A percentile compares a stretch with the other conserved stretches of the same genome.
phyloP scores from a whole-genome alignment of 2,888 invertebrate genomes.

The Polydrusus pterygomalis region DNA sequence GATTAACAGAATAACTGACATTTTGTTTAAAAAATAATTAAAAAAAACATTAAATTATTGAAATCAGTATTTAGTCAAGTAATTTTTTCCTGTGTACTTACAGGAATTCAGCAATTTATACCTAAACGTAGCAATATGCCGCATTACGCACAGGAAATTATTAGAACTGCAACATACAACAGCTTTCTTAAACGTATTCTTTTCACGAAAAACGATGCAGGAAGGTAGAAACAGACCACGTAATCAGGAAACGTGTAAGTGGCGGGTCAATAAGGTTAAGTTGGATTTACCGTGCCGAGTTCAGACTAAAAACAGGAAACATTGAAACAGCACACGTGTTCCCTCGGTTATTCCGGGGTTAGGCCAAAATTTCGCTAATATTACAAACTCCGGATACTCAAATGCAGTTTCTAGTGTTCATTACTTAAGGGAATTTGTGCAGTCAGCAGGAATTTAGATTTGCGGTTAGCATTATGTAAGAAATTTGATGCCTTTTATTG shows the following conservation, averaged over 20 bases:
- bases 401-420: constrained; percentile 11
- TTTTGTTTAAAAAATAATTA: no score
- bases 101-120: background rate
- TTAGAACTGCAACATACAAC: constrained; percentile 16
- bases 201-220: constrained; percentile 32
- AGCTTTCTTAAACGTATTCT: constrained; percentile 21
- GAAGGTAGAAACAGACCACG: constrained; percentile 34
- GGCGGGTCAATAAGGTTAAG: constrained; percentile 45
- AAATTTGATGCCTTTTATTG: background rate
- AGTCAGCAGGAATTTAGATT: background rate
- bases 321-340: constrained; percentile 42
- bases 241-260: constrained; percentile 47
- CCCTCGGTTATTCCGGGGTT: constrained; percentile 25
- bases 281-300: constrained; percentile 43
- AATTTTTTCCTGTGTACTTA: no score
- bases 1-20: no score
- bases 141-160: constrained; percentile 23
- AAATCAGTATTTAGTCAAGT: no score
- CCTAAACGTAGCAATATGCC: background rate
- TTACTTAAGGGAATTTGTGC: constrained; percentile 12
- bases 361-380: constrained; percentile 27
- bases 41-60: no score
- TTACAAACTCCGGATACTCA: constrained; percentile 29
- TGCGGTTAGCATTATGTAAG: background rate
- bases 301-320: constrained; percentile 42